Conservation (phyloP, 1,140 invertebrate species). For the Drosophila triauraria region DNA sequence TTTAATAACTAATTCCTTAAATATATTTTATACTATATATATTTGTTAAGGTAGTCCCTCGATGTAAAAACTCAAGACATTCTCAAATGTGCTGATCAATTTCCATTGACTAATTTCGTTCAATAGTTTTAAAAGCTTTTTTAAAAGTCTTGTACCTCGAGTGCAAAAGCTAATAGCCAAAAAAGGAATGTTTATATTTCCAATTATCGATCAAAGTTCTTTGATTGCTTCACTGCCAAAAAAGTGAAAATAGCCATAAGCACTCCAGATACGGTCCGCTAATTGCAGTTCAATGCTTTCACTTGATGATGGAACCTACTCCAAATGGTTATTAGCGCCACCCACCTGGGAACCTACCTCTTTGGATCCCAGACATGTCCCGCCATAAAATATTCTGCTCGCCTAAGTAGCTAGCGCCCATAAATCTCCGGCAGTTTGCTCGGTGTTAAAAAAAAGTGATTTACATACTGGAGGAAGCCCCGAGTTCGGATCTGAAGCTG, state of each 20-base stretch:
- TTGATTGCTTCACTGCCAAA: slow-evolving; percentile 11
- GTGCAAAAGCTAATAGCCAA: background rate
- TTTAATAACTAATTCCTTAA: too few relatives aligned
- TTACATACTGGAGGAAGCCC: slow-evolving; percentile 45
- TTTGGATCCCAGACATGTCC: slow-evolving; percentile 46
- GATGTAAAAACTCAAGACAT: too few relatives aligned
- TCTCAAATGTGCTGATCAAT: background rate
- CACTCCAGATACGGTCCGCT: slow-evolving; percentile 1
- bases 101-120: background rate
- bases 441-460: slow-evolving; percentile 39
- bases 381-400: slow-evolving; percentile 43
- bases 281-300: slow-evolving; percentile 50
- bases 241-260: slow-evolving; percentile 33
- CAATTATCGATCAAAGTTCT: slow-evolving; percentile 10
- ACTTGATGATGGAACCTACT: background rate
- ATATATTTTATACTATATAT: too few relatives aligned
- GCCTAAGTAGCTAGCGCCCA: slow-evolving; percentile 47
- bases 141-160: too few relatives aligned
- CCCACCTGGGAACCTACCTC: slow-evolving; percentile 33
- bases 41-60: too few relatives aligned
- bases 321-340: slow-evolving; percentile 1
- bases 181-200: background rate
- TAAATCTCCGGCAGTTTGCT: slow-evolving; percentile 46
- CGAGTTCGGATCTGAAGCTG: slow-evolving; percentile 30
- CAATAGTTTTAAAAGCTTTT: background rate